Percentiles rank a stretch among this genome's conserved stretches.
These are phyloP conservation scores for Poecilia gillii DNA, from an alignment of 2,797 vertebrate genomes.

Conservation along the genomic window DNA sequence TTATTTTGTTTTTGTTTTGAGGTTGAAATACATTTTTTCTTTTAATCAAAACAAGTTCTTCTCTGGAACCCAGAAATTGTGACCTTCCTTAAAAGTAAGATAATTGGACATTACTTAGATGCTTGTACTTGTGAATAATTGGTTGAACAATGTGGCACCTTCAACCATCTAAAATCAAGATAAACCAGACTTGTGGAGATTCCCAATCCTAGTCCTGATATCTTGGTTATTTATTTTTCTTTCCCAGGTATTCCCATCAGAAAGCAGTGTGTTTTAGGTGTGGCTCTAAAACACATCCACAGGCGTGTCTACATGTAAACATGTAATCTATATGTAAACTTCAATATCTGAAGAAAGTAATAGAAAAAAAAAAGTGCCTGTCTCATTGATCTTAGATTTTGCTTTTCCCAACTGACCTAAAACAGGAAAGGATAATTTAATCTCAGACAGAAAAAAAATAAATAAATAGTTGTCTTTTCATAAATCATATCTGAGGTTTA, in stretches of 20 bases:
- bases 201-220: background rate
- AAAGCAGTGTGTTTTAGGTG: background rate
- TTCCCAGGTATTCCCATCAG: background rate
- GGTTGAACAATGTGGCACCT: background rate
- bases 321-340: background rate
- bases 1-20: background rate
- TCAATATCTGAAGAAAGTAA: background rate
- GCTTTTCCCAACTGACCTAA: background rate
- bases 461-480: background rate
- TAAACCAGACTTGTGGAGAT: background rate
- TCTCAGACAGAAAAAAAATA: background rate
- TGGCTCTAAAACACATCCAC: background rate
- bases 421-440: background rate
- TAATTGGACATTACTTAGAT: background rate
- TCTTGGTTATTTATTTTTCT: background rate
- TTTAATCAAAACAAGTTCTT: background rate
- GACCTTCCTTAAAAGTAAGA: background rate
- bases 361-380: background rate
- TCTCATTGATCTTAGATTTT: background rate
- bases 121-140: background rate
- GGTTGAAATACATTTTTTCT: background rate
- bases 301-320: background rate
- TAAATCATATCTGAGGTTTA: constrained; percentile 10
- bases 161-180: background rate
- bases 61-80: background rate